Percentiles rank a stretch among this genome's conserved stretches.
These are phyloP conservation scores for Cirrhinus mrigala DNA, from an alignment of 2,797 vertebrate species.

Conservation along the genomic window DNA sequence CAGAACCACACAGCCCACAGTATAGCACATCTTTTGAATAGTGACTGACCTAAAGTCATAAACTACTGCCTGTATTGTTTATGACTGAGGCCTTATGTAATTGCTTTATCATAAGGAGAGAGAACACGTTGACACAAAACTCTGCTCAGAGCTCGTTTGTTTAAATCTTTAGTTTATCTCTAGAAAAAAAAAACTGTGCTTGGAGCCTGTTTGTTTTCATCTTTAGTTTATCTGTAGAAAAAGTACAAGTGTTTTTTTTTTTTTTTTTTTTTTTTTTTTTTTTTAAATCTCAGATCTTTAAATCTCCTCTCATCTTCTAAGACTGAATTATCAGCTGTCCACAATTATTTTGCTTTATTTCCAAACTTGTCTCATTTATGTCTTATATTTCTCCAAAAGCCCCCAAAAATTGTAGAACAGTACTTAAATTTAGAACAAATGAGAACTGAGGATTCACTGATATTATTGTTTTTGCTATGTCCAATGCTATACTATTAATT, in stretches of 20 bases:
- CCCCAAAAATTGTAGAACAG: not conserved
- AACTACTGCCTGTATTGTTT: not conserved
- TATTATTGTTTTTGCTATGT: not conserved
- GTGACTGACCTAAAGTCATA: not conserved
- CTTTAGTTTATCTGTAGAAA: too few relatives aligned
- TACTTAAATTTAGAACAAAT: not conserved
- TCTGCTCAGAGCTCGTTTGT: not conserved
- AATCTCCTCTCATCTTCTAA: too few relatives aligned
- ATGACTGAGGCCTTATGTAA: not conserved
- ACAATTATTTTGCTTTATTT: too few relatives aligned
- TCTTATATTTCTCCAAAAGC: not conserved
- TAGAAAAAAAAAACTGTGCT: not conserved
- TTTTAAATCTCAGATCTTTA: too few relatives aligned
- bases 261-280: too few relatives aligned
- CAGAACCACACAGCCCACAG: not conserved
- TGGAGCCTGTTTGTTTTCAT: too few relatives aligned
- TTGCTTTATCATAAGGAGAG: slow-evolving; percentile 1
- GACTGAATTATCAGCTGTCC: too few relatives aligned
- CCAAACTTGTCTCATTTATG: not conserved
- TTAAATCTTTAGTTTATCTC: not conserved
- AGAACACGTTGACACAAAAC: not conserved
- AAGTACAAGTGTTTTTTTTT: too few relatives aligned
- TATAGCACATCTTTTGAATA: not conserved
- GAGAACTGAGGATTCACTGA: too few relatives aligned
- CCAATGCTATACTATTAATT: not conserved